These are phyloP conservation scores for Torymus auratus DNA, from an alignment of 2,888 invertebrate genomes.

Conservation along the genomic window DNA sequence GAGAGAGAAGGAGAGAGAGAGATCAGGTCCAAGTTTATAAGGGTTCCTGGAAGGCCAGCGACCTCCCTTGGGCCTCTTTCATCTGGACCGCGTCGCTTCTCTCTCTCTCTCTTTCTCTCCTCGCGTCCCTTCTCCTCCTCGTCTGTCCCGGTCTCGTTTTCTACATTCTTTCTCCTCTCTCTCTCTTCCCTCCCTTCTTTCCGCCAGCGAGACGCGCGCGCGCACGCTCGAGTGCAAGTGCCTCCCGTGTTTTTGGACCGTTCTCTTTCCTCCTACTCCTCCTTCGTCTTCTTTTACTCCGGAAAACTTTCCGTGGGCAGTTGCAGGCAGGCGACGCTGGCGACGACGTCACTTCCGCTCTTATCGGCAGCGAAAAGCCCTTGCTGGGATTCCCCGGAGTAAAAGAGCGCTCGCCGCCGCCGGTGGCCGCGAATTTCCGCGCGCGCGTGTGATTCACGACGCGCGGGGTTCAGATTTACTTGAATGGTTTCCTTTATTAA, in stretches of 20 bases:
- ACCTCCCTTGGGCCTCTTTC: constrained; percentile 73
- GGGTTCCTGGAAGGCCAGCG: constrained; percentile 75
- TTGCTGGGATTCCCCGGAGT: constrained; percentile 5
- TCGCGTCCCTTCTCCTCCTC: constrained; percentile 18
- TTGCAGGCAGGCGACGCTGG: not conserved
- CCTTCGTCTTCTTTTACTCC: not conserved
- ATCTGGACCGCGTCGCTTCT: constrained; percentile 63
- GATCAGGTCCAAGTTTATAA: constrained; percentile 74
- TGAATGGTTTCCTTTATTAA: no score
- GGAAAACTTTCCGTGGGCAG: constrained; percentile 26
- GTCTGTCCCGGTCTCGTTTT: constrained; percentile 53
- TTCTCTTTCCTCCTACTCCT: not conserved
- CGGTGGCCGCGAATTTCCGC: no score
- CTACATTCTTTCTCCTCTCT: constrained; percentile 51
- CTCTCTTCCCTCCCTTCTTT: not conserved
- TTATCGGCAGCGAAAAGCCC: constrained; percentile 46
- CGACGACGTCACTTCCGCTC: constrained; percentile 45
- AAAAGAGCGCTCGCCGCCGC: not conserved
- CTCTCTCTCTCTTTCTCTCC: constrained; percentile 26
- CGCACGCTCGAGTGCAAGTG: constrained; percentile 10
- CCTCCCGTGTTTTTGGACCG: constrained; percentile 31
- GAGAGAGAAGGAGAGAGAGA: constrained; percentile 58
- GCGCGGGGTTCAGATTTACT: no score
- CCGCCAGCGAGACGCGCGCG: no score
- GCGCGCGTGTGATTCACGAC: no score